Conservation (phyloP, 2,113 vertebrate genomes). For the Synchiropus splendidus region DNA sequence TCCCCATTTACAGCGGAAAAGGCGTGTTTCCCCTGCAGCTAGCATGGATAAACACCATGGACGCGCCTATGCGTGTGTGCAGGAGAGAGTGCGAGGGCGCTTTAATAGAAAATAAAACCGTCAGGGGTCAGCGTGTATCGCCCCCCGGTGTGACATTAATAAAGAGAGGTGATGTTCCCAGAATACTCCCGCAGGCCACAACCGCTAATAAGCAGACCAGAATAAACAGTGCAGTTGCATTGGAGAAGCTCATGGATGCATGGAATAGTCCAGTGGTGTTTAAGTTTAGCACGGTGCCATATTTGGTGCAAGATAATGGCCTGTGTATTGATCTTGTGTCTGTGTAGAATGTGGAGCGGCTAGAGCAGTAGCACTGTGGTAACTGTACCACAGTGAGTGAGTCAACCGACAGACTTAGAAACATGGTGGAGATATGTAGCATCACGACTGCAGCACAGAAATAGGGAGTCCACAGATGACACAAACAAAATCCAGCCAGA, state of each 20-base stretch:
- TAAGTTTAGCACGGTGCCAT: slow-evolving; percentile 10
- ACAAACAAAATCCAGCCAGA: no score
- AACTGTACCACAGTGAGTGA: no score
- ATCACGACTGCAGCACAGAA: no score
- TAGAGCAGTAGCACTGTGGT: no score
- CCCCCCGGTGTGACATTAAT: slow-evolving; percentile 16
- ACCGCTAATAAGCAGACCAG: slow-evolving; percentile 1
- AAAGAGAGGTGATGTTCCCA: slow-evolving; percentile 16
- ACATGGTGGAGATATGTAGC: no score
- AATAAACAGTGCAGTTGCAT: slow-evolving; percentile 13
- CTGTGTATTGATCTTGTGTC: slow-evolving; percentile 37
- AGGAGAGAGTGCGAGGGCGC: slow-evolving; percentile 1
- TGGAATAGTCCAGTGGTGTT: not conserved
- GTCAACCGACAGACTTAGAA: no score
- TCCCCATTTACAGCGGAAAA: slow-evolving; percentile 33
- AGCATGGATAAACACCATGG: slow-evolving; percentile 20
- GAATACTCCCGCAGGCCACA: slow-evolving; percentile 7
- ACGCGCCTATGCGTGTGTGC: not conserved
- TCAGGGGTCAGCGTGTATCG: slow-evolving; percentile 7
- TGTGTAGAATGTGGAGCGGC: no score
- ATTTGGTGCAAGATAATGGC: slow-evolving; percentile 33
- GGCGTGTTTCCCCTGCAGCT: slow-evolving; percentile 28
- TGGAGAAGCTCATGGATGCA: not conserved
- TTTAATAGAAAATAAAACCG: slow-evolving; percentile 4
- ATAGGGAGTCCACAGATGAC: no score